phyloP scores from a whole-genome alignment of 64 coral and sea anemone genomes.

The Orbicella faveolata region DNA sequence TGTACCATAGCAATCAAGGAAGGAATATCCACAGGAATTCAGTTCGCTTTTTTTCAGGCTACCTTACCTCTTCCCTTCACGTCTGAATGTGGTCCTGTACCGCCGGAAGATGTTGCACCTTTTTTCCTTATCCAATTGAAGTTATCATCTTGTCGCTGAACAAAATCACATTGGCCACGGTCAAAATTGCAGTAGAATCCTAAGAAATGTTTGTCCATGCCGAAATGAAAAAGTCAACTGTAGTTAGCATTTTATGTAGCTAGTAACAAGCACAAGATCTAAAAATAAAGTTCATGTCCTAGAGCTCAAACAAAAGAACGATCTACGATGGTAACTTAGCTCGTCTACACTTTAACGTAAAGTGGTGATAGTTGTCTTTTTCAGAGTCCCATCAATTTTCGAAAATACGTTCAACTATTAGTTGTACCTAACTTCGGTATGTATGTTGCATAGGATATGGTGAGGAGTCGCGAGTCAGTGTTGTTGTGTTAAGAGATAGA shows the following conservation, averaged over 20 bases:
- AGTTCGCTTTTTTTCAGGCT: not conserved
- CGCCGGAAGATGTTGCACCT: conserved; percentile 76
- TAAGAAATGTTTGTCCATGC: not conserved
- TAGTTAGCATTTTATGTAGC: not conserved
- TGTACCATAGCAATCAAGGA: not conserved
- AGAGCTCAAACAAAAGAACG: too few relatives aligned
- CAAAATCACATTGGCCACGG: conserved; percentile 64
- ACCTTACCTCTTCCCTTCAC: conserved; percentile 16
- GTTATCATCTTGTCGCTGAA: conserved; percentile 73
- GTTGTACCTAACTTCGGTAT: too few relatives aligned
- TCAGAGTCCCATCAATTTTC: too few relatives aligned
- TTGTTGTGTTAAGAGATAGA: not conserved
- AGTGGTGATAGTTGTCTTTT: too few relatives aligned
- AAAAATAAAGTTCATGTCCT: too few relatives aligned
- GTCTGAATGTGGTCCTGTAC: conserved; percentile 68
- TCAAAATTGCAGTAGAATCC: conserved; percentile 89
- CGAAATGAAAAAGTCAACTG: not conserved
- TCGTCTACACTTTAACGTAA: too few relatives aligned
- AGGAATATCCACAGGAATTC: not conserved
- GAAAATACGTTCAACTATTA: too few relatives aligned
- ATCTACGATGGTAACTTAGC: too few relatives aligned
- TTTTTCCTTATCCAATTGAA: conserved; percentile 82
- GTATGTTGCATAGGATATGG: too few relatives aligned
- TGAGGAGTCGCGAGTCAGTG: not conserved
- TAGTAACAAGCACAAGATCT: not conserved